phyloP scores from a whole-genome alignment of 2,113 vertebrate genomes.

The Sakesphorus luctuosus region DNA sequence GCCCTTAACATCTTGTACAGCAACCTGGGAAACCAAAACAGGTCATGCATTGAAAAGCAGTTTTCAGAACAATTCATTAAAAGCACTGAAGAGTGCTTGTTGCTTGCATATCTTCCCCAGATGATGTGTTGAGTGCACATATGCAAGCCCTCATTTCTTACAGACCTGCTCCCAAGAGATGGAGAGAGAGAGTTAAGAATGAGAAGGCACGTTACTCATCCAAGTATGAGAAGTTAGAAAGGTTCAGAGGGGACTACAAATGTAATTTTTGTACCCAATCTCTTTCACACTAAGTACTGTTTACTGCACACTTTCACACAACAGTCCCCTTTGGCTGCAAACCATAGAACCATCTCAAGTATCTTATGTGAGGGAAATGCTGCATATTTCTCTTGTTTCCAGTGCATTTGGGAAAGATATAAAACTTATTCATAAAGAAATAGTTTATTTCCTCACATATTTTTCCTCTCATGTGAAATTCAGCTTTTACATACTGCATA shows the following conservation, averaged over 20 bases:
- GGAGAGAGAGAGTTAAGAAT: neutral
- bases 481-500: neutral
- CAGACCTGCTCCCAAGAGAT: neutral
- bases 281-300: neutral
- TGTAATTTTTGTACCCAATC: neutral
- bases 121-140: neutral
- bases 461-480: neutral
- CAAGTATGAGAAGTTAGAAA: neutral
- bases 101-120: neutral
- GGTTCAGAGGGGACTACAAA: conserved; percentile 9
- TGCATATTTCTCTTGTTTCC: neutral
- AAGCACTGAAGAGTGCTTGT: neutral
- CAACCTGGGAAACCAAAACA: neutral
- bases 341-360: neutral
- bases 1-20: neutral
- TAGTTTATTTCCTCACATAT: neutral
- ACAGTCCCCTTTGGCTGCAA: neutral
- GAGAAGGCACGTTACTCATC: neutral
- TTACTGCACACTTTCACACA: neutral
- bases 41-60: neutral
- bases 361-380: neutral
- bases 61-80: conserved; percentile 1
- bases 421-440: neutral
- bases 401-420: neutral
- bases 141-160: neutral